A percentile compares a stretch with the other conserved stretches of the same genome.
Conservation (phyloP, 1,140 invertebrate genomes). For the Rhopalosiphum padi region DNA sequence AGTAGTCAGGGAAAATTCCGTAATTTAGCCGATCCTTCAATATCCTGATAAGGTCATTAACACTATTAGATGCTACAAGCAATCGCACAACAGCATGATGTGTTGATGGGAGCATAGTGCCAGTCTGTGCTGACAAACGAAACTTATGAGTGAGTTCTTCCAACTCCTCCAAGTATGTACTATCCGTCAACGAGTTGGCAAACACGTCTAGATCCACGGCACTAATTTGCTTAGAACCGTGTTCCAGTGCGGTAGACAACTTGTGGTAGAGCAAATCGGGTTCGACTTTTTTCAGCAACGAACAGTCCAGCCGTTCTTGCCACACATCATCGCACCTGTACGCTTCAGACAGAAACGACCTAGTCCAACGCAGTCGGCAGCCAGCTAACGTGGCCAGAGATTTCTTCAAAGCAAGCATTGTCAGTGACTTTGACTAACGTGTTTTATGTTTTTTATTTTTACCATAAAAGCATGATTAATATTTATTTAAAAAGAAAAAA, state of each 20-base stretch:
- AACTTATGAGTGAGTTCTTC: conserved; percentile 75
- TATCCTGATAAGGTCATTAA: conserved; percentile 73
- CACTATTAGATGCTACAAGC: conserved; percentile 69
- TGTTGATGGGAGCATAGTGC: conserved; percentile 78
- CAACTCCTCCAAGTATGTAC: conserved; percentile 70
- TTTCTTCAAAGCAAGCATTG: conserved; percentile 8
- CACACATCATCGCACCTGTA: conserved; percentile 74
- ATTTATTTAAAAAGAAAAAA: background rate
- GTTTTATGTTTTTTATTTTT: background rate
- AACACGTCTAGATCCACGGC: conserved; percentile 80
- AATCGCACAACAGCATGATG: conserved; percentile 79
- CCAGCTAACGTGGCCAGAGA: background rate
- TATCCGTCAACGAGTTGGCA: conserved; percentile 69
- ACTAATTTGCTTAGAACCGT: conserved; percentile 66
- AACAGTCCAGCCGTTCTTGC: conserved; percentile 69
- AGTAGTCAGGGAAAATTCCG: conserved; percentile 87
- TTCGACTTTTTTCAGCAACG: conserved; percentile 72
- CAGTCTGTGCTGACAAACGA: conserved; percentile 73
- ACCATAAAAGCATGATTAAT: background rate
- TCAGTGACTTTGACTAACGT: background rate
- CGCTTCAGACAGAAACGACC: conserved; percentile 70
- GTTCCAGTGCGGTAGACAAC: conserved; percentile 69
- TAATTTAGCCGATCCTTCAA: conserved; percentile 84
- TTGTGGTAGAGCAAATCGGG: conserved; percentile 70
- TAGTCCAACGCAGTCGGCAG: background rate